These are phyloP conservation scores for Coenobita brevimanus DNA, from an alignment of 1,140 invertebrate genomes.

Conservation along the genomic window DNA sequence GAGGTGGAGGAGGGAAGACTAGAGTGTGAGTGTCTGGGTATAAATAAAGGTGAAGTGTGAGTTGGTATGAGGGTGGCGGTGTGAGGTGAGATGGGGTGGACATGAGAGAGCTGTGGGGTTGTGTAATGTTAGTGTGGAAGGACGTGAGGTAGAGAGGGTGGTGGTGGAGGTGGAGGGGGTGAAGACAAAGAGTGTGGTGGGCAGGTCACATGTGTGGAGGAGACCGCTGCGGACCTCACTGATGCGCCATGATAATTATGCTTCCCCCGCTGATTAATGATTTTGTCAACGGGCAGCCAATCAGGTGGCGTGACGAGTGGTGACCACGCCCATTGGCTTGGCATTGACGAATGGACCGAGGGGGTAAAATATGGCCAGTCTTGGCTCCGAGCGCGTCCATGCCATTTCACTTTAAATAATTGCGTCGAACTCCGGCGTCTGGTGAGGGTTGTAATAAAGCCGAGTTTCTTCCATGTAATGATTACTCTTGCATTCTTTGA, in stretches of 20 bases:
- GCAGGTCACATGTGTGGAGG: slow-evolving; percentile 49
- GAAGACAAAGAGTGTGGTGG: slow-evolving; percentile 52
- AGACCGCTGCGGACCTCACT: slow-evolving; percentile 35
- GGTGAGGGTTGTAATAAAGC: slow-evolving; percentile 62
- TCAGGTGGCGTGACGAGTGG: slow-evolving; percentile 64
- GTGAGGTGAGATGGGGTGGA: too few relatives aligned
- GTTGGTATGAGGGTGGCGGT: too few relatives aligned
- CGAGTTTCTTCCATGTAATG: slow-evolving; percentile 57
- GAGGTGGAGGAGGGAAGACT: too few relatives aligned
- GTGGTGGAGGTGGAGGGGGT: slow-evolving; percentile 26
- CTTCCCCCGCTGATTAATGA: slow-evolving; percentile 60
- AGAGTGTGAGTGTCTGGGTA: too few relatives aligned
- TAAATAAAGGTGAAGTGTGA: too few relatives aligned
- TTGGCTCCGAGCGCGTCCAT: slow-evolving; percentile 49
- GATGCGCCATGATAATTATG: slow-evolving; percentile 66
- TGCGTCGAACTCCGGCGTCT: slow-evolving; percentile 59
- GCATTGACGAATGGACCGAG: slow-evolving; percentile 61
- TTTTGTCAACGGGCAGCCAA: slow-evolving; percentile 65
- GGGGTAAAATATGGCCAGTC: slow-evolving; percentile 64
- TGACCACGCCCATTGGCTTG: slow-evolving; percentile 64
- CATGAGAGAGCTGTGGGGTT: too few relatives aligned
- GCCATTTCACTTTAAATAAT: slow-evolving; percentile 67
- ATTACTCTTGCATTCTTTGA: slow-evolving; percentile 66
- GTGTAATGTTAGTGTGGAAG: not conserved
- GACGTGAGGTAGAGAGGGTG: not conserved